Evolutionary conservation across 1,140 invertebrate genomes (phyloP).

Genomic region (Leguminivora glycinivorella): DNA sequence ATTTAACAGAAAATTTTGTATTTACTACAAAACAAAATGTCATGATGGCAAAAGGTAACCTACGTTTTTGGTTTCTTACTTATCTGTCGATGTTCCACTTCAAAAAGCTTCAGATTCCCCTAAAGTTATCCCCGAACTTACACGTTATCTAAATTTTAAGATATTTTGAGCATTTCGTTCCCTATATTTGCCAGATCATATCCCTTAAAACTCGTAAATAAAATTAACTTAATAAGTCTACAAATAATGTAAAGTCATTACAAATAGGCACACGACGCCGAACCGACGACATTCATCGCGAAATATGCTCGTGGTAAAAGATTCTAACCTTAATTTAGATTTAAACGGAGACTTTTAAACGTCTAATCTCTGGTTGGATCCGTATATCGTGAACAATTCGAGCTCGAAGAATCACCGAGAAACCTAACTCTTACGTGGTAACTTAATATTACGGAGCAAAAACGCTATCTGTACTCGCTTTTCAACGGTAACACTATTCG

Average conservation of each 20-base stretch:
- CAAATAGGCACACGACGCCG: constrained; percentile 67
- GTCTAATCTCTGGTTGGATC: constrained; percentile 70
- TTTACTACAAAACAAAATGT: constrained; percentile 66
- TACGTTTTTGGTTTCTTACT: constrained; percentile 73
- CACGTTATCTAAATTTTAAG: constrained; percentile 57
- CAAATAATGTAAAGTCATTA: constrained; percentile 72
- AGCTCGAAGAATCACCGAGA: constrained; percentile 63
- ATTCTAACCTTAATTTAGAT: constrained; percentile 71
- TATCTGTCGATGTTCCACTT: constrained; percentile 44
- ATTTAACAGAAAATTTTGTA: constrained; percentile 55
- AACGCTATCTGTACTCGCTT: constrained; percentile 69
- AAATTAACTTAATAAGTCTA: constrained; percentile 74
- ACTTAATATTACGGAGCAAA: constrained; percentile 77
- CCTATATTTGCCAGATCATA: constrained; percentile 65
- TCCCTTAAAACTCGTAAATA: constrained; percentile 73
- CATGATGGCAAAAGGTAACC: constrained; percentile 76
- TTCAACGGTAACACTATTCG: constrained; percentile 72
- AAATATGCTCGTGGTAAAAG: constrained; percentile 77
- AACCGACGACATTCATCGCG: constrained; percentile 75
- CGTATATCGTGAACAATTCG: constrained; percentile 57
- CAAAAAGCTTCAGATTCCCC: constrained; percentile 41
- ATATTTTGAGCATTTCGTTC: constrained; percentile 66
- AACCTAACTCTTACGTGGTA: constrained; percentile 76
- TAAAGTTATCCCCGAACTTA: constrained; percentile 52
- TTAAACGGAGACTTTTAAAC: constrained; percentile 73